Base-by-base conservation (phyloP, 2,888 invertebrate genomes). In the Heteropelma amictum region DNA sequence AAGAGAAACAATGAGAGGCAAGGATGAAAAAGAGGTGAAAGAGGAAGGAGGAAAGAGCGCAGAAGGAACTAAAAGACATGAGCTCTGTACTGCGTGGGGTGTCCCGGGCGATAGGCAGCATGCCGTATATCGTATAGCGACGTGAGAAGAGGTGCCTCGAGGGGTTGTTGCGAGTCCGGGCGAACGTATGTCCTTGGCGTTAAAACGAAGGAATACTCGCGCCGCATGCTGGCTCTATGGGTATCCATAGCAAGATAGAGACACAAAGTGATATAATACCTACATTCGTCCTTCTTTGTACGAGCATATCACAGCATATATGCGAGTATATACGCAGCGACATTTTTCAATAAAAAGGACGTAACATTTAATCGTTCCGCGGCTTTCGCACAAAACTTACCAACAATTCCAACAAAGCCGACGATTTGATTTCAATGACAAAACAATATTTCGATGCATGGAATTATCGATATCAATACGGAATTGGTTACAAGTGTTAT, bases 131-230 rank as follows among this genome's bases (percentile, higher is more conserved):
- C 17, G 26, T 17, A 23, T n/a, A 60, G 60, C 49, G 45, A 14
- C 12, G 38, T 53, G 56, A 38, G 28, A 53, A 60, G 30, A 30
- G 60, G 47, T 64, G 45, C 64, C 73, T 63, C 63, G 64, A 51
- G 74, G 63, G 74, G 63, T 49, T 70, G 64, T 60, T 64, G 47
- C 58, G 17, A 70, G 47, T 56, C 56, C 68, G 42, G 54, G 40
- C 47, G 60, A 65, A 74, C 64, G 64, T 74, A 74, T 64, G 74
- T 58, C 69, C 69, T 74, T 74, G 74, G 69, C 54, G 67, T 67
- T 67, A 74, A 74, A 74, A 74, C 53, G 64, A 74, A 74, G 53
- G 64, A 69, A 74, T 19, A 14, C 68, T 56, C 56, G 54, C 56
- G 45, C 68, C 58, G 45, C 69, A 64, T 64, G 64, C 68, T 35